Percentiles rank a stretch among this genome's conserved stretches.
Evolutionary conservation across 2,888 invertebrate species (phyloP).

Genomic region (Drosophila cognata): DNA sequence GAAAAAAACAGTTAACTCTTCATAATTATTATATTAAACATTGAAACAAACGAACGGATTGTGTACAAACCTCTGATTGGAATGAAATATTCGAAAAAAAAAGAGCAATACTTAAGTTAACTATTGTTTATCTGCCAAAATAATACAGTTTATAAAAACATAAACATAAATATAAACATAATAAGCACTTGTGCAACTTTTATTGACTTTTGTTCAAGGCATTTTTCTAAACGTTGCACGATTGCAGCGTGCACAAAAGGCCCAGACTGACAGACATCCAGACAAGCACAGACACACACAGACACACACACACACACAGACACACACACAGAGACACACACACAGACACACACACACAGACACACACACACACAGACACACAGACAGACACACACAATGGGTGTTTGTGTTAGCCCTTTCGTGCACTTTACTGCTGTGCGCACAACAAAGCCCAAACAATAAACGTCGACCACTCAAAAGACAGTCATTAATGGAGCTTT

Average conservation of each 20-base stretch:
- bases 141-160: background rate
- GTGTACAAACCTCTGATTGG: background rate
- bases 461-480: conserved; percentile 4
- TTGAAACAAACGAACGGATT: background rate
- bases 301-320: too few species aligned
- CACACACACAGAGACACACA: too few species aligned
- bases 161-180: background rate
- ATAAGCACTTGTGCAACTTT: background rate
- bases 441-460: conserved; percentile 17
- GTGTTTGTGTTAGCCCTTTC: conserved; percentile 39
- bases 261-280: background rate
- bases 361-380: background rate
- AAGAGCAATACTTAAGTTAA: background rate
- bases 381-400: background rate
- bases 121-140: background rate
- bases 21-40: background rate
- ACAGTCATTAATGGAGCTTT: background rate
- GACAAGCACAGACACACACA: background rate
- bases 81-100: background rate
- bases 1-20: background rate
- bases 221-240: background rate
- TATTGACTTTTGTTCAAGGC: background rate
- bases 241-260: conserved; percentile 8
- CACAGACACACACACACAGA: background rate
- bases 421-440: conserved; percentile 41